Percentiles rank a stretch among this genome's conserved stretches.
These are phyloP conservation scores for Calcarius lapponicus DNA, from an alignment of 2,797 vertebrate species.

Conservation along the genomic window DNA sequence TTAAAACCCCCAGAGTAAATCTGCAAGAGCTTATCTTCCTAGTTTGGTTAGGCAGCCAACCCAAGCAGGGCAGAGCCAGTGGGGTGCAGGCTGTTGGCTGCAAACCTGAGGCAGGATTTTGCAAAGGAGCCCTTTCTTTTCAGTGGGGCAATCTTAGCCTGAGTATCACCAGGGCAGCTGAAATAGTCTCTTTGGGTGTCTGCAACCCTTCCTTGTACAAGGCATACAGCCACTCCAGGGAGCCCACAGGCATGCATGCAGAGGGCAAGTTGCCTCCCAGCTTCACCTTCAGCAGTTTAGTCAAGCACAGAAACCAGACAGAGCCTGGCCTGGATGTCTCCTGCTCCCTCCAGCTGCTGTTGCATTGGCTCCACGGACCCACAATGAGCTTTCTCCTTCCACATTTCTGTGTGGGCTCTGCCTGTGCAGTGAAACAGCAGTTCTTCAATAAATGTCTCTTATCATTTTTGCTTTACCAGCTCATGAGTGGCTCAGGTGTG, in stretches of 20 bases:
- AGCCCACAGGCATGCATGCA: background rate
- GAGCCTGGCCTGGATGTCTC: background rate
- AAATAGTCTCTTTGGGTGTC: background rate
- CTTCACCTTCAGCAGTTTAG: background rate
- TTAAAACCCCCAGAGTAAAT: background rate
- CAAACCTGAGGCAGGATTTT: background rate
- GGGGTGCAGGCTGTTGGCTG: background rate
- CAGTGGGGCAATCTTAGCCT: background rate
- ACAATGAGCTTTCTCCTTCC: background rate
- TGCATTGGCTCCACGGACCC: background rate
- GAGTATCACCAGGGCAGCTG: background rate
- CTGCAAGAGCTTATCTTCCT: background rate
- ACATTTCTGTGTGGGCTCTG: background rate
- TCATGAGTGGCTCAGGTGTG: background rate
- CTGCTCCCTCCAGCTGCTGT: background rate
- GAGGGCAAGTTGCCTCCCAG: background rate
- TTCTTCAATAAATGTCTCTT: background rate
- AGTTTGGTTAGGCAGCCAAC: background rate
- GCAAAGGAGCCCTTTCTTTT: background rate
- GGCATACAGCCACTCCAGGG: background rate
- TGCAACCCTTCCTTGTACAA: background rate
- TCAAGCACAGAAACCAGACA: background rate
- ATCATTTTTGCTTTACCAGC: background rate
- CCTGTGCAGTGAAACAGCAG: background rate
- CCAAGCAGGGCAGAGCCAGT: background rate